phyloP scores from a whole-genome alignment of 2,113 vertebrate genomes.

The Macquaria australasica region DNA sequence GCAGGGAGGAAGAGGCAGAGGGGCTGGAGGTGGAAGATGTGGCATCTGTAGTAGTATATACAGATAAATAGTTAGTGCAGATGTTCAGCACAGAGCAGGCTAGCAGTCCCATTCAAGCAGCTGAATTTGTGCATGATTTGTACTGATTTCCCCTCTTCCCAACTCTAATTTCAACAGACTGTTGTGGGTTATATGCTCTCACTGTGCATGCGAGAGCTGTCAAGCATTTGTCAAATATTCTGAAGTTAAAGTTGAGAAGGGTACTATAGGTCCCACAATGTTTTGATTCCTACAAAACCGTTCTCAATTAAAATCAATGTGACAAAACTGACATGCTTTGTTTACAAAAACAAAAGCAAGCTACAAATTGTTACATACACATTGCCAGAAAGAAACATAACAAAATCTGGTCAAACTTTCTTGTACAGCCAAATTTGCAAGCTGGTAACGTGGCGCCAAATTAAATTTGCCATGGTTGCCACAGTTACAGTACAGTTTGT shows the following conservation, averaged over 20 bases:
- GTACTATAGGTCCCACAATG: conserved; percentile 78
- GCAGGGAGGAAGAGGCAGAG: conserved; percentile 91
- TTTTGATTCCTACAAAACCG: conserved; percentile 77
- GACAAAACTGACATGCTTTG: conserved; percentile 84
- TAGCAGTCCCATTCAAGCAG: conserved; percentile 97
- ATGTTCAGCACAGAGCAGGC: conserved; percentile 88
- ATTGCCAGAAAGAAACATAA: conserved; percentile 82
- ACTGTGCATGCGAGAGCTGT: conserved; percentile 82
- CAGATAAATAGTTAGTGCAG: conserved; percentile 90
- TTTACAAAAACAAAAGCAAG: conserved; percentile 86
- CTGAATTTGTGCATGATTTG: conserved; percentile 84
- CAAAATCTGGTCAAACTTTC: conserved; percentile 79
- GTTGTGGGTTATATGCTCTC: conserved; percentile 75
- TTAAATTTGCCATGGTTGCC: conserved; percentile 71
- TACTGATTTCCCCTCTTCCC: conserved; percentile 81
- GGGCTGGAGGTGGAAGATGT: conserved; percentile 92
- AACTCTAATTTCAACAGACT: conserved; percentile 81
- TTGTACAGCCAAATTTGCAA: conserved; percentile 82
- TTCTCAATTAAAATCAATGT: conserved; percentile 79
- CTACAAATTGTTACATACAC: conserved; percentile 83
- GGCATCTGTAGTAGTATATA: conserved; percentile 97
- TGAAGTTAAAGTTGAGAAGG: conserved; percentile 86
- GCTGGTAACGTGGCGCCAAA: conserved; percentile 79
- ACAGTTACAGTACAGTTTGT: conserved; percentile 80
- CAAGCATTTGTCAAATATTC: conserved; percentile 76